Evolutionary conservation across 2,113 vertebrate species (phyloP), one percentile per base, ranked within the genome.

Genomic region (Cheilinus undulatus): DNA sequence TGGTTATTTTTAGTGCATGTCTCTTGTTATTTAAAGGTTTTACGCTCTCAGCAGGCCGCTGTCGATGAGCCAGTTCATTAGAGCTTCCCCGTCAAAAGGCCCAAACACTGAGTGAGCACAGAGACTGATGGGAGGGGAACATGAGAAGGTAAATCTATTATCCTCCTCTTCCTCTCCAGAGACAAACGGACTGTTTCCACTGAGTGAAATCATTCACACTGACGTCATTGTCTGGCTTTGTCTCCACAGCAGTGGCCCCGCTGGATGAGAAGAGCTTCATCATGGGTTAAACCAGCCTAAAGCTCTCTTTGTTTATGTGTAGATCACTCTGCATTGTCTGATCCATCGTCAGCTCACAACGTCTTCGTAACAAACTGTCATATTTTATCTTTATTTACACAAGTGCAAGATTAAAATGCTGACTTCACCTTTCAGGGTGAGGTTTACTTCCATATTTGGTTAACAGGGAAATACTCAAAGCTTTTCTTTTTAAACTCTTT

Each of bases 41-140:
- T 27, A 20, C 34, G 32, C 27, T 45, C 26, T 46, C 50, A 48
- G 50, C 36, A 46, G 57, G 38, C 28, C 14, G 28, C 58, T 50
- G 42, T 43, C 59, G 43, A 27, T 27, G 36, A 63, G 51, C 42
- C 54, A 56, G 17, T 78, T 57, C 48, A 73, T 73, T 62, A 57
- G 50, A 73, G 52, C 62, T 42, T n/a, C 24, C 8, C 60, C 7
- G 6, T 60, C 40, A 48, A 34, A 11, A 8, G 32, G 32, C 32
- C 32, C 32, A 34, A 34, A 45, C 36, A 63, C 7, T 24, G 61
- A 60, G 38, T 19, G 19, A 59, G 26, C 4, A 17, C 27, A 53
- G 30, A 19, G 23, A 5, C 23, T 23, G 59, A 46, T 40, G 22
- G 57, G 58, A 49, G 24, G 56, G n/a, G 20, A 28, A 24, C 43